Base-by-base conservation (phyloP, 2,797 vertebrate genomes). In the Phalloptychus januarius region DNA sequence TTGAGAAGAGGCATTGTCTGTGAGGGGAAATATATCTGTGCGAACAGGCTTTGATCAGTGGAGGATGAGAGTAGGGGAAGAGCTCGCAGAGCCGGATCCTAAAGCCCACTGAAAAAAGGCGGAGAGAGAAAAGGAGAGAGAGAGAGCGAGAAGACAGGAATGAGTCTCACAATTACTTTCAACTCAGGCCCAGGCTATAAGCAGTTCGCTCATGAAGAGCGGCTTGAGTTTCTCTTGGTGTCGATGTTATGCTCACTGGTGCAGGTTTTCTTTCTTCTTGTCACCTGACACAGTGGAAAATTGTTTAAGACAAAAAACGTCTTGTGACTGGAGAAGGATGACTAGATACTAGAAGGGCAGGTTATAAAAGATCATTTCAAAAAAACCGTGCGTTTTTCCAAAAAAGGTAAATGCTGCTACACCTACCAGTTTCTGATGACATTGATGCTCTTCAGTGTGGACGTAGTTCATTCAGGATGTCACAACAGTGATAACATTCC, bases 1-100 rank as follows among this genome's bases (percentile, higher is more conserved):
- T 95, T 94, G 93, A 95, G 94, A 95, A 92, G 91, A 95, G 92
- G 90, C 89, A 94, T 96, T 95, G 95, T 96, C 91, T 95, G 92
- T 23, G 90, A 91, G 91, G 92, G 92, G 94, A 94, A 94, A 93
- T 94, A 92, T 91, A 92, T 94, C 92, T 94, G 92, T 91, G 93
- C 15, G 91, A 93, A 90, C 84, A 15, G 83, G 84, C 95, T 96
- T 96, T 96, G 95, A 95, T 96, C 94, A 95, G 89, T 85, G 86
- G 91, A 93, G 94, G 93, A 93, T 93, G 93, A 93, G 92, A 92
- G 87, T 76, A 76, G 87, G 80, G 88, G 88, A 90, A 88, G 92
- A 88, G 93, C 93, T 93, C 93, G 92, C 93, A 94, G 95, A 94
- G 93, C 89, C 87, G 85, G 85, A 77, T 94, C 88, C 88, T 82